Evolutionary conservation across 37 sponge, comb jelly and placozoan species (phyloP).

Genomic region (Dysidea cf. avara): DNA sequence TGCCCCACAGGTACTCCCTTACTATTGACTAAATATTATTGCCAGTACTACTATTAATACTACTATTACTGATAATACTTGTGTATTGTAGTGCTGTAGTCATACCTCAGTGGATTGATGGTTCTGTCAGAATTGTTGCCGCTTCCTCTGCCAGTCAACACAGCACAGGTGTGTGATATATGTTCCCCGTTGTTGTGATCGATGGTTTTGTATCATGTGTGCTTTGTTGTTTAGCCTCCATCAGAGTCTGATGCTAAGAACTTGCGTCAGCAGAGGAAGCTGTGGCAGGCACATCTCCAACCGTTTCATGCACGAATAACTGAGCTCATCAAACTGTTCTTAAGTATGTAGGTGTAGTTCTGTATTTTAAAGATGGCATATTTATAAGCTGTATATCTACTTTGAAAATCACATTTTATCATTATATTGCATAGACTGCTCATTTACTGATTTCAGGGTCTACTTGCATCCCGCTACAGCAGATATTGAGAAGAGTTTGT

Average conservation of each 20-base stretch:
- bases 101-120: slow-evolving; percentile 73
- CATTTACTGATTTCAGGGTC: too few species aligned
- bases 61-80: too few species aligned
- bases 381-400: too few species aligned
- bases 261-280: slow-evolving; percentile 1
- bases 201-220: too few species aligned
- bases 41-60: too few species aligned
- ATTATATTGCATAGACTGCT: too few species aligned
- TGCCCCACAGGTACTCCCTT: slow-evolving; percentile 62
- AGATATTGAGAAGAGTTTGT: slow-evolving; percentile 60
- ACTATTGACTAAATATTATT: too few species aligned
- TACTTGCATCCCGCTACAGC: slow-evolving; percentile 51
- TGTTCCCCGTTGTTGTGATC: too few species aligned
- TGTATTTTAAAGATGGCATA: too few species aligned
- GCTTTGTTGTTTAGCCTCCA: not conserved
- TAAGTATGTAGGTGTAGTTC: slow-evolving; percentile 1
- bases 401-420: too few species aligned
- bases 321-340: slow-evolving; percentile 25
- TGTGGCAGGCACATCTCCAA: slow-evolving; percentile 65
- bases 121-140: slow-evolving; percentile 85
- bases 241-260: not conserved
- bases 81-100: slow-evolving; percentile 23
- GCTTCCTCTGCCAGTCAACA: slow-evolving; percentile 80
- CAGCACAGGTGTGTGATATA: slow-evolving; percentile 36
- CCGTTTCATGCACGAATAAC: slow-evolving; percentile 35